Conservation (phyloP, 1,140 invertebrate genomes). For the Rhyzopertha dominica region DNA sequence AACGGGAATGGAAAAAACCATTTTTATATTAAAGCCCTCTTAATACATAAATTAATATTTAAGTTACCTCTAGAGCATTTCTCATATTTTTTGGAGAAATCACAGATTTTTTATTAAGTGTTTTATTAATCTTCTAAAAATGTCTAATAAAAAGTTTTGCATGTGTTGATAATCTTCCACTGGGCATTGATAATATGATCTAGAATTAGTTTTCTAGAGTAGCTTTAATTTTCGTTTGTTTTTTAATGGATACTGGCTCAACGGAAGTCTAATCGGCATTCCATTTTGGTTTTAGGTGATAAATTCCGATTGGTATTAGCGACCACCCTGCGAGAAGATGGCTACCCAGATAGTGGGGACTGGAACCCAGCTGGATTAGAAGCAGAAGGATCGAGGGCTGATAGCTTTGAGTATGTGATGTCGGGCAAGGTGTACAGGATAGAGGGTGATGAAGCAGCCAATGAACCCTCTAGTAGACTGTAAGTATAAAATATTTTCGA, state of each 20-base stretch:
- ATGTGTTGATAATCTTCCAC: not conserved
- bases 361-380: conserved; percentile 81
- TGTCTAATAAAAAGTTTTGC: not conserved
- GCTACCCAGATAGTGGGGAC: conserved; percentile 91
- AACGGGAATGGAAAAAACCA: no score
- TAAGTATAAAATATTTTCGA: conserved; percentile 58
- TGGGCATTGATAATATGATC: not conserved
- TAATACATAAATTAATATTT: no score
- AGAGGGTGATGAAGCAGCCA: conserved; percentile 91
- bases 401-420: conserved; percentile 99
- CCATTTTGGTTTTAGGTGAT: conserved; percentile 57
- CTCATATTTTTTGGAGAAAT: no score
- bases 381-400: conserved; percentile 79
- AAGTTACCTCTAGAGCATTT: no score
- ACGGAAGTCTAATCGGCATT: not conserved
- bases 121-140: no score
- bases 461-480: conserved; percentile 79
- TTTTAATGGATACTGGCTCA: no score
- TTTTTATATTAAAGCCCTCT: no score
- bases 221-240: no score
- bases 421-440: conserved; percentile 98
- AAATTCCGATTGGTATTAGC: conserved; percentile 93
- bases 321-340: conserved; percentile 92
- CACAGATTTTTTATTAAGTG: no score
- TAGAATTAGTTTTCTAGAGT: no score